Conservation (phyloP, 1,140 invertebrate genomes). For the Brachionus rubens region DNA sequence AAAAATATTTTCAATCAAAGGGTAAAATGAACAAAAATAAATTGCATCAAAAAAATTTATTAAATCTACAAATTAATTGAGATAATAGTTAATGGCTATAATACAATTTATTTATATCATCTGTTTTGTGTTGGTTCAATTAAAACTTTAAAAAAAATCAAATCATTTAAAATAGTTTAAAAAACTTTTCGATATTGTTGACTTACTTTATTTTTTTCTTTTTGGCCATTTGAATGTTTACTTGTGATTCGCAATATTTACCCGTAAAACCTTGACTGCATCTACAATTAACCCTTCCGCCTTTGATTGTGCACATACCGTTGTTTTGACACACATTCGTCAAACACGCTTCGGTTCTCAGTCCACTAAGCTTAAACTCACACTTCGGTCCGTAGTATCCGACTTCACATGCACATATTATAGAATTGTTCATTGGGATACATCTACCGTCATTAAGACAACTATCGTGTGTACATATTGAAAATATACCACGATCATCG, state of each 20-base stretch:
- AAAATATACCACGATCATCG: neutral
- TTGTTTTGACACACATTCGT: slow-evolving; percentile 42
- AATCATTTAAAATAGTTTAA: no score
- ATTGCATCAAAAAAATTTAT: no score
- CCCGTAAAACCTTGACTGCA: slow-evolving; percentile 14
- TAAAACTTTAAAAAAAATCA: no score
- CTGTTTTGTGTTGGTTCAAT: no score
- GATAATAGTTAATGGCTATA: no score
- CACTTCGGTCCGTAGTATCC: slow-evolving; percentile 32
- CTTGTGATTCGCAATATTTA: slow-evolving; percentile 39
- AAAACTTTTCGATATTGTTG: no score
- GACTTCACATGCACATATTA: slow-evolving; percentile 27
- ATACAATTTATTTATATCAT: no score
- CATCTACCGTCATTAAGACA: slow-evolving; percentile 27
- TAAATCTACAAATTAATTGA: no score
- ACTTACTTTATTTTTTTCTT: no score
- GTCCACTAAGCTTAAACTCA: slow-evolving; percentile 3
- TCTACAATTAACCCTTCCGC: slow-evolving; percentile 15
- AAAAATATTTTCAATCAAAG: no score
- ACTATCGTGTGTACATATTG: neutral
- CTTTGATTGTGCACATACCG: neutral
- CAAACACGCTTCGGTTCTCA: neutral
- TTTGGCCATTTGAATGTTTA: no score
- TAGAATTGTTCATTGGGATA: slow-evolving; percentile 42
- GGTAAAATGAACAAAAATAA: no score